Evolutionary conservation across 2,113 vertebrate species (phyloP).

Genomic region (Varanus komodoensis): DNA sequence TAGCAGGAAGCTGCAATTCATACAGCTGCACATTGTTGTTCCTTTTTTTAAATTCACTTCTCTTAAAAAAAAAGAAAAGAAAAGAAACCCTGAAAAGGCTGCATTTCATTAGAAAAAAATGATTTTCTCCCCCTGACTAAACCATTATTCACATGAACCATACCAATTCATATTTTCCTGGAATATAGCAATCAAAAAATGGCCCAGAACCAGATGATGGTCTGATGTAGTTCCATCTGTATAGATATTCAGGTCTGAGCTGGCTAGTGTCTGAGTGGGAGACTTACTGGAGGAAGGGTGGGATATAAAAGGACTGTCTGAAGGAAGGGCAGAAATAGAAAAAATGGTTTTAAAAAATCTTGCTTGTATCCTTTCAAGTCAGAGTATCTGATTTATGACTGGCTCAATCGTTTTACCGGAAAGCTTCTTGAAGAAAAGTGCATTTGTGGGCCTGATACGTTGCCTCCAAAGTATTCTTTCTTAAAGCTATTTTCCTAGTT

Average conservation of each 20-base stretch:
- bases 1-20: background rate
- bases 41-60: background rate
- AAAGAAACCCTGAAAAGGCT: background rate
- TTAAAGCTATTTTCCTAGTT: background rate
- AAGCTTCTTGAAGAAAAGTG: background rate
- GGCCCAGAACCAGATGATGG: background rate
- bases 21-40: background rate
- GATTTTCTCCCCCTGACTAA: background rate
- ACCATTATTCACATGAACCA: background rate
- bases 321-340: background rate
- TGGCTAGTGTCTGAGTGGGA: background rate
- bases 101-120: constrained; percentile 9
- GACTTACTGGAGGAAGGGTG: background rate
- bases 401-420: background rate
- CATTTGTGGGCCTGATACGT: background rate
- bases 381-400: background rate
- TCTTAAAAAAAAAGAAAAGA: too few relatives aligned
- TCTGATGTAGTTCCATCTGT: constrained; percentile 14
- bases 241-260: background rate
- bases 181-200: constrained; percentile 3
- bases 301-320: background rate
- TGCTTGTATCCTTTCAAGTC: background rate
- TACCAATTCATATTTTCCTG: constrained; percentile 16
- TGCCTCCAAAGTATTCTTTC: background rate
- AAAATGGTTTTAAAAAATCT: background rate